Evolutionary conservation across 2,888 invertebrate genomes (phyloP).

Genomic region (Cantharis flavilabris): DNA sequence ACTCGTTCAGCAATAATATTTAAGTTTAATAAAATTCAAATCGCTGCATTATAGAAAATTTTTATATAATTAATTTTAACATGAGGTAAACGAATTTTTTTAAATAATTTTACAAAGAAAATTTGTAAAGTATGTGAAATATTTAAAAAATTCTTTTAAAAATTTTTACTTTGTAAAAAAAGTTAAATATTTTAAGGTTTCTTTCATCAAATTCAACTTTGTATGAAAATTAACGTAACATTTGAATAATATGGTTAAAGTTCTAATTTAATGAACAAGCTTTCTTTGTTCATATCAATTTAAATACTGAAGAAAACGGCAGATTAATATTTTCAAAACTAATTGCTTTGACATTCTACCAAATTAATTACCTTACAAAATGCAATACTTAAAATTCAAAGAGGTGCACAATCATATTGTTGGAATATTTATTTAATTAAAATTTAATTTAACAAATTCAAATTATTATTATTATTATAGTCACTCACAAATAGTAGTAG

Average conservation of each 20-base stretch:
- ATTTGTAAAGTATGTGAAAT: neutral
- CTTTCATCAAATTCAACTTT: neutral
- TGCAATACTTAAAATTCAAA: neutral
- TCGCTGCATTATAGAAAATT: neutral
- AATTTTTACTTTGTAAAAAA: neutral
- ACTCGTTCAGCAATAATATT: too few relatives aligned
- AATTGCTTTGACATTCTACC: neutral
- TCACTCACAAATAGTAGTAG: too few relatives aligned
- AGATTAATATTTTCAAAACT: neutral
- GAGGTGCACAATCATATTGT: neutral
- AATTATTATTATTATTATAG: too few relatives aligned
- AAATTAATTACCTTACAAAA: neutral
- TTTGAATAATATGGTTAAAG: neutral
- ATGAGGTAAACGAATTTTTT: neutral
- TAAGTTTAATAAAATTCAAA: neutral
- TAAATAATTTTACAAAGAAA: neutral
- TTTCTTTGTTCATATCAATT: neutral
- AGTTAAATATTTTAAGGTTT: neutral
- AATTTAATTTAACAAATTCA: neutral
- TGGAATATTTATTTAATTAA: neutral
- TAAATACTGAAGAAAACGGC: neutral
- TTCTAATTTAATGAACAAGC: neutral
- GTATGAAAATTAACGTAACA: neutral
- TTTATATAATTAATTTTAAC: neutral
- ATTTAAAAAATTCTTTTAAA: neutral